These are phyloP conservation scores for Oceanites oceanicus DNA, from an alignment of 2,113 vertebrate species.

Conservation along the genomic window DNA sequence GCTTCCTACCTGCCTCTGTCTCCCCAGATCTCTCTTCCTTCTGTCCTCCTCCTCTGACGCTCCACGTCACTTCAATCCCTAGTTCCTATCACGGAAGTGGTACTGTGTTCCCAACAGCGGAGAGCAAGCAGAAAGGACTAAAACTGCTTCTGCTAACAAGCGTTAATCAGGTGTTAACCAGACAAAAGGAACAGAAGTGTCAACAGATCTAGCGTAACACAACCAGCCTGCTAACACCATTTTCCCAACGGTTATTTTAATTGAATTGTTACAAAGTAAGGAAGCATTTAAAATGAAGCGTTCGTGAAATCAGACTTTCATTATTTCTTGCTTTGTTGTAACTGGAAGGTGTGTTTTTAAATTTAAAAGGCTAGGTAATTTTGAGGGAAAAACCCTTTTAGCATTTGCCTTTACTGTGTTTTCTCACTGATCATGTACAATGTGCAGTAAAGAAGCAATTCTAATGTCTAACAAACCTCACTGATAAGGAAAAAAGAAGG, in stretches of 20 bases:
- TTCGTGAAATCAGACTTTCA: neutral
- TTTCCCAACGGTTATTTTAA: neutral
- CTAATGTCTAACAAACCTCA: neutral
- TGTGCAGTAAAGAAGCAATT: neutral
- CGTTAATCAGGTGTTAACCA: neutral
- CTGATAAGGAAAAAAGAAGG: neutral
- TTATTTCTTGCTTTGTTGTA: neutral
- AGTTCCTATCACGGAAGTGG: rapidly evolving
- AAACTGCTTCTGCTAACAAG: neutral
- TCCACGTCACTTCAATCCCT: rapidly evolving
- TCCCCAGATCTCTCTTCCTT: neutral
- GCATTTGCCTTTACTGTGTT: neutral
- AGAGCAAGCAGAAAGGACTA: neutral
- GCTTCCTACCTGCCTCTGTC: neutral
- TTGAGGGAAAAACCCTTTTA: neutral
- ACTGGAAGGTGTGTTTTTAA: neutral
- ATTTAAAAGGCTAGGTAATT: neutral
- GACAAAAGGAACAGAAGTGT: neutral
- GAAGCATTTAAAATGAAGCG: neutral
- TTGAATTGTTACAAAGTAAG: neutral
- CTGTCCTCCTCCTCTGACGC: neutral
- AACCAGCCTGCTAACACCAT: neutral
- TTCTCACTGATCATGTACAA: neutral
- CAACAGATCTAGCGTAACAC: neutral
- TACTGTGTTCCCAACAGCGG: rapidly evolving